Base-by-base conservation (phyloP, 2,797 vertebrate genomes). In the Schizopygopsis pylzovi region DNA sequence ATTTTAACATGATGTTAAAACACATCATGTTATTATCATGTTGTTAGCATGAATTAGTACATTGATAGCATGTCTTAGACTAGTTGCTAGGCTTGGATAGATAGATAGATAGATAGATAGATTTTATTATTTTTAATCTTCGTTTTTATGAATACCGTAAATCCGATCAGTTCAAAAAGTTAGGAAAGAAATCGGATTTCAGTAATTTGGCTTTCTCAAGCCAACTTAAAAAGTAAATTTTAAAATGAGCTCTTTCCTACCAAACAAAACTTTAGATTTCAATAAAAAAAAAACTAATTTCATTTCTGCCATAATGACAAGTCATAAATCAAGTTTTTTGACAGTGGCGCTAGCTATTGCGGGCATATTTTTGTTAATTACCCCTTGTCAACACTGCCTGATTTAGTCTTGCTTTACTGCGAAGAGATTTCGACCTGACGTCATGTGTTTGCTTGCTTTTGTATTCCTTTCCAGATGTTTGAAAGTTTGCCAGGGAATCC, bases 391-490 rank as follows among this genome's bases (percentile, higher is more conserved):
- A 39, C 73, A 70, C 52, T 65, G 59, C 43, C 56, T 68, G 72
- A 25, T 65, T 49, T 81, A 68, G 22, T 37, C 80, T 63, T n/a
- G 63, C 45, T 45, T 90, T 81, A 92, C 93, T 92, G 87, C 90
- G 85, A 90, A 89, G 84, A 79, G 89, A 88, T 54, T 81, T 88
- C 79, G 85, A 90, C 78, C 43, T 89, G 85, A 85, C 70, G 61
- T 81, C 82, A 81, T 86, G 75, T 84, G 83, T 87, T 90, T 92
- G 89, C 83, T 88, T 81, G 22, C 49, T 89, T 92, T 90, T 79
- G 89, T 61, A 88, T 91, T 85, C 86, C 71, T 83, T 61, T 91
- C 93, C 93, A 95, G 93, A 94, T 94, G 93, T 94, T 91, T 85
- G 59, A 82, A 67, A 75, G 79, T 65, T 88, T 86, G 89, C 89